phyloP scores from a whole-genome alignment of 2,113 vertebrate species.

The Rhizomys pruinosus region DNA sequence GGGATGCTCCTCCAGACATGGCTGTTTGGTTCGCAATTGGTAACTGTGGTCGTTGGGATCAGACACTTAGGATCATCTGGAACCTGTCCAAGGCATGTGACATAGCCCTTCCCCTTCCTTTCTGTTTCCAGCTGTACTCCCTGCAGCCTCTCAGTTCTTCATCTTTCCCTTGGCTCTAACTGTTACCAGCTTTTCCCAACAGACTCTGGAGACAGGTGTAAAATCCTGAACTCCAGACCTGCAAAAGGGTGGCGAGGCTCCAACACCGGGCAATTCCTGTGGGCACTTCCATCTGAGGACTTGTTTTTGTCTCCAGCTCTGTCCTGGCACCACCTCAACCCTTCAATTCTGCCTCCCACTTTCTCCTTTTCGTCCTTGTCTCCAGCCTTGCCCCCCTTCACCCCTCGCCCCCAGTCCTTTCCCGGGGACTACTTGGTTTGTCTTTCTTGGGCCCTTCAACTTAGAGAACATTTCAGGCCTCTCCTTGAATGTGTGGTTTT shows the following conservation, averaged over 20 bases:
- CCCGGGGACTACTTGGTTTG: rapidly evolving
- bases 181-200: neutral
- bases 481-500: rapidly evolving
- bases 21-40: neutral
- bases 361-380: neutral
- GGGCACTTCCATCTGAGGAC: neutral
- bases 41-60: neutral
- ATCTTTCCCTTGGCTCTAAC: neutral
- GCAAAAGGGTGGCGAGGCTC: no score
- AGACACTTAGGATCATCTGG: neutral
- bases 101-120: rapidly evolving
- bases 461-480: neutral
- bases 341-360: neutral
- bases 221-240: no score
- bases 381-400: rapidly evolving
- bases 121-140: neutral
- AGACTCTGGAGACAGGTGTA: neutral
- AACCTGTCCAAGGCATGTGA: neutral
- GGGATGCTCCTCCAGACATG: neutral
- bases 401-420: no score
- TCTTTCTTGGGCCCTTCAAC: neutral
- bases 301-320: neutral
- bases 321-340: neutral
- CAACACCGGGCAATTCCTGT: no score
- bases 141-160: neutral